Conservation (phyloP, 1,140 invertebrate species). For the Drosophila simulans region DNA sequence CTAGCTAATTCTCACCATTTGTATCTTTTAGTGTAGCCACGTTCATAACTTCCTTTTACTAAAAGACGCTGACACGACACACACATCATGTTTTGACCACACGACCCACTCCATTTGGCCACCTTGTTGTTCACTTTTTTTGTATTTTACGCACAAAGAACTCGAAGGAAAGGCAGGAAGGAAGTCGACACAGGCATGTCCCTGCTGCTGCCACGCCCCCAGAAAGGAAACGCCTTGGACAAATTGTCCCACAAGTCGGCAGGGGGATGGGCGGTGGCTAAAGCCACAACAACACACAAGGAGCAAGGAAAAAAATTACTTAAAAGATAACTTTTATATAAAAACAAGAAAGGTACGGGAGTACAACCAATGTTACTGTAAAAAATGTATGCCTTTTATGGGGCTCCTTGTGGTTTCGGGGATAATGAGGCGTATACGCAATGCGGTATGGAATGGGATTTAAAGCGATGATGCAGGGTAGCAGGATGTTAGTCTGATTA, state of each 20-base stretch:
- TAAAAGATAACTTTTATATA: constrained; percentile 46
- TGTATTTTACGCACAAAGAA: constrained; percentile 49
- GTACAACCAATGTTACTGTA: constrained; percentile 21
- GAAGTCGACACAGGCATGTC: constrained; percentile 70
- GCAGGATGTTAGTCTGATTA: not conserved
- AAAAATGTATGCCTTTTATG: constrained; percentile 35
- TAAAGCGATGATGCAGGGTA: constrained; percentile 10
- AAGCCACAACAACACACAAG: constrained; percentile 14
- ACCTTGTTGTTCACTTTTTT: constrained; percentile 28
- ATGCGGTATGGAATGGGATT: constrained; percentile 25
- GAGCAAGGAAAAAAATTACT: constrained; percentile 41
- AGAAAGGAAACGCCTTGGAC: constrained; percentile 71
- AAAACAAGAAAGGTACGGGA: constrained; percentile 1
- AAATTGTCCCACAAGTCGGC: constrained; percentile 59
- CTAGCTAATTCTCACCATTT: no score
- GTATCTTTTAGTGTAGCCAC: constrained; percentile 8
- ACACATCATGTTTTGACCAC: constrained; percentile 39
- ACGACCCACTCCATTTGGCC: constrained; percentile 9
- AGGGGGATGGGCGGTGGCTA: not conserved
- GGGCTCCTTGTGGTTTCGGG: constrained; percentile 35
- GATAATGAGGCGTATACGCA: constrained; percentile 54
- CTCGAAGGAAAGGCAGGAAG: constrained; percentile 56
- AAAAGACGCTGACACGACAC: constrained; percentile 37
- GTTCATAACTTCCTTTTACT: not conserved
- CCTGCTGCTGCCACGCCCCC: constrained; percentile 40